A percentile compares a stretch with the other conserved stretches of the same genome.
These are phyloP conservation scores for Heterodera filipjevi DNA, from an alignment of 2,888 invertebrate species.

Conservation along the genomic window DNA sequence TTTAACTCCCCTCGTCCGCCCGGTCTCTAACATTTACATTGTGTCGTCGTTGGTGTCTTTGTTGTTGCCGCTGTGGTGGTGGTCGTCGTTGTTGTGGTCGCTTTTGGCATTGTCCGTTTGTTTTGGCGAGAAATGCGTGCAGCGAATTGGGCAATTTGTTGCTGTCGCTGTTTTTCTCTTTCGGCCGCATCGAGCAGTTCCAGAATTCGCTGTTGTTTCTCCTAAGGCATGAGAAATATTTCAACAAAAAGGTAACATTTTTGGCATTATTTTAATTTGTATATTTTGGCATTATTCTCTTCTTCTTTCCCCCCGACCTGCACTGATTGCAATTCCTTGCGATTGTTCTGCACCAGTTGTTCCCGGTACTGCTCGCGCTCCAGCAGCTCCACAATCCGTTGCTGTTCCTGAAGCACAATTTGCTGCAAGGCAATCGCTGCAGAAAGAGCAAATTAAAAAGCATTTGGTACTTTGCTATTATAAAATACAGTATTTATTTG, in stretches of 20 bases:
- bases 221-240: not conserved
- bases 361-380: slow-evolving; percentile 1
- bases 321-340: slow-evolving; percentile 7
- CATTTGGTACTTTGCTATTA: too few relatives aligned
- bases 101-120: not conserved
- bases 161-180: not conserved
- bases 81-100: not conserved
- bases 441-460: not conserved
- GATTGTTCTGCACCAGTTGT: slow-evolving; percentile 9
- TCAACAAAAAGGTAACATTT: too few relatives aligned
- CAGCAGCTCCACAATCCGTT: slow-evolving; percentile 19
- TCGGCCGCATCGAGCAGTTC: not conserved
- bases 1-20: too few relatives aligned
- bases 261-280: not conserved
- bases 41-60: too few relatives aligned
- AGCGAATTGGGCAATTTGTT: not conserved
- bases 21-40: too few relatives aligned
- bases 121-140: not conserved
- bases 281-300: too few relatives aligned
- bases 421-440: not conserved
- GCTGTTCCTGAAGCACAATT: slow-evolving; percentile 22
- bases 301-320: not conserved
- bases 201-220: slow-evolving; percentile 10
- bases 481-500: too few relatives aligned
- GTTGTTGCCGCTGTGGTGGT: not conserved